phyloP scores from a whole-genome alignment of 2,888 invertebrate genomes.

The Ormyrus nitidulus region DNA sequence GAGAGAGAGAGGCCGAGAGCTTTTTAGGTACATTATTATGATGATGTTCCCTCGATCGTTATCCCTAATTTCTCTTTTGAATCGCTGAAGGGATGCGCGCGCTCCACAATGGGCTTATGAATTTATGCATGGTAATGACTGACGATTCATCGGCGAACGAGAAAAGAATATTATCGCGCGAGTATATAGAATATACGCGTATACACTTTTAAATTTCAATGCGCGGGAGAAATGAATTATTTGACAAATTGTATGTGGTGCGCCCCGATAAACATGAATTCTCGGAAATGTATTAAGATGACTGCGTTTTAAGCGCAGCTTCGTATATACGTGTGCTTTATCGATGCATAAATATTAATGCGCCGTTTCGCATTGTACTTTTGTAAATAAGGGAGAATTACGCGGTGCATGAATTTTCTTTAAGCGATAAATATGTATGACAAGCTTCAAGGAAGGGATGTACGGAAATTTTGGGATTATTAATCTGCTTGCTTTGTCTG shows the following conservation, averaged over 20 bases:
- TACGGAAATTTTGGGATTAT: too few relatives aligned
- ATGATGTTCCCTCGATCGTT: conserved; percentile 45
- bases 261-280: neutral
- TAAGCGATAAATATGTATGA: neutral
- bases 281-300: neutral
- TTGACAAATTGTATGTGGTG: conserved; percentile 6
- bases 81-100: conserved; percentile 1
- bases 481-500: too few relatives aligned
- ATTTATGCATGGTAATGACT: conserved; percentile 46
- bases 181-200: too few relatives aligned
- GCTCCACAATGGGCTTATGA: conserved; percentile 42
- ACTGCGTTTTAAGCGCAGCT: neutral
- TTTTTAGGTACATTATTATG: conserved; percentile 39
- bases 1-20: neutral
- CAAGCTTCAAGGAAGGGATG: too few relatives aligned
- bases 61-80: conserved; percentile 49
- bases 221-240: conserved; percentile 24
- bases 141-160: conserved; percentile 44
- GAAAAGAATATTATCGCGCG: conserved; percentile 24
- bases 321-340: neutral
- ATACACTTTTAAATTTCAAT: conserved; percentile 16
- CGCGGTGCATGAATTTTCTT: too few relatives aligned
- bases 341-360: neutral
- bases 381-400: too few relatives aligned
- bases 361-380: too few relatives aligned